A percentile compares a stretch with the other conserved stretches of the same genome.
phyloP scores from a whole-genome alignment of 2,797 vertebrate species.

The Anabacerthia variegaticeps region DNA sequence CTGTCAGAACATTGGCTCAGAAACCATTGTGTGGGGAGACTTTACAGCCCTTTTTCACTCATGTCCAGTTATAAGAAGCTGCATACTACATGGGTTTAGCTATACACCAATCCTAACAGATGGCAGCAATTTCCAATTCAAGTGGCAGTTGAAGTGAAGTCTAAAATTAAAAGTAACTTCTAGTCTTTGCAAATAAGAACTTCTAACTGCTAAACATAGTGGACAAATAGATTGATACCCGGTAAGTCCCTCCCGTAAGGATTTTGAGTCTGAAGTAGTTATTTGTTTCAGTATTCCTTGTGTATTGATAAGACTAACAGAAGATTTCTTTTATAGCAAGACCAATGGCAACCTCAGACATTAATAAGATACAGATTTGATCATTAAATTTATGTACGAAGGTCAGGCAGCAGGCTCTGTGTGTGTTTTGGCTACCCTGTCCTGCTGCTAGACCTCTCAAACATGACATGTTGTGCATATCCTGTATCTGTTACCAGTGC shows the following conservation, averaged over 20 bases:
- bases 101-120: background rate
- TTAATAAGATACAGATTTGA: background rate
- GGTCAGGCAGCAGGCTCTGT: background rate
- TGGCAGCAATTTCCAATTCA: background rate
- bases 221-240: background rate
- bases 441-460: background rate
- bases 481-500: background rate
- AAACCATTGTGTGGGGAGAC: background rate
- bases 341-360: background rate
- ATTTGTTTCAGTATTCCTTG: background rate
- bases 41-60: background rate
- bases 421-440: background rate
- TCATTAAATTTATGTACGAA: background rate
- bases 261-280: background rate
- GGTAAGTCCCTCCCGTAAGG: background rate
- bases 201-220: background rate
- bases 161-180: background rate
- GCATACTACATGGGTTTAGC: background rate
- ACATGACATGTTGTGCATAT: fast-evolving
- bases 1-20: background rate
- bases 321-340: background rate
- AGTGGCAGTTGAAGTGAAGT: background rate
- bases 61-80: background rate
- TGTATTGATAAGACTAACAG: background rate
- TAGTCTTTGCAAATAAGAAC: background rate